Evolutionary conservation across 2,113 vertebrate genomes (phyloP).

Genomic region (Girardinichthys multiradiatus): DNA sequence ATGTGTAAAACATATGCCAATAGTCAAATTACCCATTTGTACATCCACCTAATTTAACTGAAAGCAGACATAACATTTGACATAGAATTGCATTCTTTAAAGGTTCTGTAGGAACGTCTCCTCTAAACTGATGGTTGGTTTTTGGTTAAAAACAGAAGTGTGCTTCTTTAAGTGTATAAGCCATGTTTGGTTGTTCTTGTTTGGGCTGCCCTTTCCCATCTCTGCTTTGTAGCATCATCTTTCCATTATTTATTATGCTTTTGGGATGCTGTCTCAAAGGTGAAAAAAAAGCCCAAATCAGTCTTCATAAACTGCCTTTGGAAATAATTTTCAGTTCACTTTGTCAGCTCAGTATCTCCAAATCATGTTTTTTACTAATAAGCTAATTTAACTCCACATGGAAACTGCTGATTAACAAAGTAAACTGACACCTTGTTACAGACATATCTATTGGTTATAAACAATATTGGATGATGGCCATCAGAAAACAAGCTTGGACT

Average conservation of each 20-base stretch:
- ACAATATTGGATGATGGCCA: no score
- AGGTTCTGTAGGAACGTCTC: not conserved
- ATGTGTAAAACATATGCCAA: constrained; percentile 41
- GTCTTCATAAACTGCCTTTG: constrained; percentile 2
- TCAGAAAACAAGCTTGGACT: no score
- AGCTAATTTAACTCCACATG: not conserved
- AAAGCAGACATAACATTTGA: constrained; percentile 43
- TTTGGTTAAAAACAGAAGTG: constrained; percentile 1
- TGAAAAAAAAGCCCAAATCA: not conserved
- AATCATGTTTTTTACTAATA: not conserved
- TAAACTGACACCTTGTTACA: not conserved
- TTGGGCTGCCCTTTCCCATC: not conserved
- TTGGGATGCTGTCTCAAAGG: not conserved
- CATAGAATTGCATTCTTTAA: constrained; percentile 7
- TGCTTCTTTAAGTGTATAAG: not conserved
- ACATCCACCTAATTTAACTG: constrained; percentile 9
- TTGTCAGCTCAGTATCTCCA: not conserved
- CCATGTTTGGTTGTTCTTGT: constrained; percentile 12
- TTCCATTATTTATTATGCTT: constrained; percentile 14
- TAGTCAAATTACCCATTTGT: constrained; percentile 27
- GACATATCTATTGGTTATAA: no score
- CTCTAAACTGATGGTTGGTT: not conserved
- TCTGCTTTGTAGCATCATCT: constrained; percentile 2
- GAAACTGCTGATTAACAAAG: not conserved
- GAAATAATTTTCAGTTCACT: constrained; percentile 15